Conservation (phyloP, 1,140 invertebrate genomes). For the Apis laboriosa region DNA sequence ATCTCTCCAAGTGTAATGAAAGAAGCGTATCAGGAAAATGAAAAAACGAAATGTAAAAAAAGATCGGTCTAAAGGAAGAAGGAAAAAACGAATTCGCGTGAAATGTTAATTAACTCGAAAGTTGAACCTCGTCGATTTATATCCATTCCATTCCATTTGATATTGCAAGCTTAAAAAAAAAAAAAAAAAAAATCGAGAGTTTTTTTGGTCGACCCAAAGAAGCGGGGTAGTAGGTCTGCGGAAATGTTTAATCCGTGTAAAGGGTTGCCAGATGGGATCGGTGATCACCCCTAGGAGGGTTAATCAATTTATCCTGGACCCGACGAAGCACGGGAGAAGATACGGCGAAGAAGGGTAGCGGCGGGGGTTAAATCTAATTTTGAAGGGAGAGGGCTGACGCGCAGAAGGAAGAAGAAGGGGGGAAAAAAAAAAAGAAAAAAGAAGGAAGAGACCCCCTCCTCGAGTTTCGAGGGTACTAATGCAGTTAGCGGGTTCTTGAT, state of each 20-base stretch:
- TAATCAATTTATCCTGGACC: conserved; percentile 16
- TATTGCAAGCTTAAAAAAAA: too few relatives aligned
- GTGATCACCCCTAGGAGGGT: neutral
- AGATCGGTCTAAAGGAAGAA: neutral
- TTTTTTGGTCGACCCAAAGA: neutral
- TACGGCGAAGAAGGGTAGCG: neutral
- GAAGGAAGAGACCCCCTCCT: neutral
- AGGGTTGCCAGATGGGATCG: conserved; percentile 23
- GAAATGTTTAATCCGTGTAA: conserved; percentile 17
- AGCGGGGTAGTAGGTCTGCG: neutral
- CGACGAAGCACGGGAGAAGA: conserved; percentile 1
- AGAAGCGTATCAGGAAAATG: neutral
- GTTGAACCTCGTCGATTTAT: too few relatives aligned
- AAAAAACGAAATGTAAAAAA: neutral
- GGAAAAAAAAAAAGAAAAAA: neutral
- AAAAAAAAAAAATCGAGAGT: neutral
- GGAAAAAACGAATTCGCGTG: neutral
- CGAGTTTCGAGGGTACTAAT: neutral
- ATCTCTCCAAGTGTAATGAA: neutral
- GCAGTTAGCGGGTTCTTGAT: conserved; percentile 19
- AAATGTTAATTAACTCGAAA: too few relatives aligned
- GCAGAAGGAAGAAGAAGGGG: neutral
- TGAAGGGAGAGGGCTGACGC: neutral
- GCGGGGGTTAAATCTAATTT: conserved; percentile 15
- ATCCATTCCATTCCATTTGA: too few relatives aligned